Conservation (phyloP, 2,888 invertebrate species). For the Cordilura impudica region DNA sequence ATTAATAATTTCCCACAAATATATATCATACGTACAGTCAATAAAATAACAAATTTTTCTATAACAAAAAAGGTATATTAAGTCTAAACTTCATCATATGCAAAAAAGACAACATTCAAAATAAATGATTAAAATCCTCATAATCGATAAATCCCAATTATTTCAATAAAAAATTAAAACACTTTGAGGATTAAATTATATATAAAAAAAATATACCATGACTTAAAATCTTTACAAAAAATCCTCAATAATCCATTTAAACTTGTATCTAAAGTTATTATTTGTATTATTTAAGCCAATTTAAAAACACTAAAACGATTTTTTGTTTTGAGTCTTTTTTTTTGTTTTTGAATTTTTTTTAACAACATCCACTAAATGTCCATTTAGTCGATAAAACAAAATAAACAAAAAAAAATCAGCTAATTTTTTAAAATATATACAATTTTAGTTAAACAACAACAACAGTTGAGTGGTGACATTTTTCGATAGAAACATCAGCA, state of each 20-base stretch:
- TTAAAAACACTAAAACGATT: neutral
- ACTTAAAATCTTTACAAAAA: neutral
- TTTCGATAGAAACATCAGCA: neutral
- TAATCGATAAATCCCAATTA: too few relatives aligned
- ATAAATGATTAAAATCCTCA: too few relatives aligned
- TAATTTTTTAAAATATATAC: neutral
- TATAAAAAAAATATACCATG: neutral
- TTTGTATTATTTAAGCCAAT: slow-evolving; percentile 12
- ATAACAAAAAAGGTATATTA: too few relatives aligned
- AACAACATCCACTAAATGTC: slow-evolving; percentile 8
- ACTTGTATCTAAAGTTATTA: neutral
- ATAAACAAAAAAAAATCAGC: neutral
- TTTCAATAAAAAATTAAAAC: too few relatives aligned
- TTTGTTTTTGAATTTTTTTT: neutral
- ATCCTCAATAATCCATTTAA: neutral
- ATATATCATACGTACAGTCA: too few relatives aligned
- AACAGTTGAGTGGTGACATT: too few relatives aligned
- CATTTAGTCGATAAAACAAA: neutral
- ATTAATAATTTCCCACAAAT: too few relatives aligned
- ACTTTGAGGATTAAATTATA: too few relatives aligned
- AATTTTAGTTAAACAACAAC: neutral
- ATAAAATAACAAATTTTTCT: too few relatives aligned
- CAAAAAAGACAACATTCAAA: too few relatives aligned
- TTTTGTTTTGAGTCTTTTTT: neutral
- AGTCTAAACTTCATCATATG: too few relatives aligned